These are phyloP conservation scores for Gallinago solitaria DNA, from an alignment of 2,797 vertebrate species.

Conservation along the genomic window DNA sequence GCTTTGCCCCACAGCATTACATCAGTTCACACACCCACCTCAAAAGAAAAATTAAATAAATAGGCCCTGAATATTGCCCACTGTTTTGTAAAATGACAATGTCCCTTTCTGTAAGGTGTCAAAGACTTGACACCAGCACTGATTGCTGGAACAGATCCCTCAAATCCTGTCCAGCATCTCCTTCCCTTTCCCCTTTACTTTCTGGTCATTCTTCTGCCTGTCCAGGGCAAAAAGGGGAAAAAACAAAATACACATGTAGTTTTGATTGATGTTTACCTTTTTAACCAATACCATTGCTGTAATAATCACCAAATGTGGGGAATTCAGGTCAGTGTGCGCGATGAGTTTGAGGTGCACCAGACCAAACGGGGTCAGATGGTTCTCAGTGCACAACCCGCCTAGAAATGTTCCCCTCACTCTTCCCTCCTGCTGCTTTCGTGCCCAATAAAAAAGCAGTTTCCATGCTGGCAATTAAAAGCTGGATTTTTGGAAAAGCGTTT, in stretches of 20 bases:
- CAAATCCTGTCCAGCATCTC: neutral
- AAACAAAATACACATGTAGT: accelerated
- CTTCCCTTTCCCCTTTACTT: neutral
- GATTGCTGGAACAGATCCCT: neutral
- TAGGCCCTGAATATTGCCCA: neutral
- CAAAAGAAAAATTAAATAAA: neutral
- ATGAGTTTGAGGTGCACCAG: neutral
- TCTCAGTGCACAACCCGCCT: accelerated
- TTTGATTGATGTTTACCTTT: neutral
- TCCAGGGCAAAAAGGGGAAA: neutral
- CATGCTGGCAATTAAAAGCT: neutral
- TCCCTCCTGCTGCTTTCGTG: neutral
- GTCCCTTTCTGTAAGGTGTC: neutral
- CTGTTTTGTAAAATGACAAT: neutral
- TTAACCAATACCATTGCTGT: neutral
- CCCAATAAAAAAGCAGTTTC: neutral
- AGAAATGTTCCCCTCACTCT: neutral
- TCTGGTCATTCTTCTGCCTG: neutral
- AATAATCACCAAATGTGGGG: neutral
- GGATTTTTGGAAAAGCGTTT: constrained; percentile 29
- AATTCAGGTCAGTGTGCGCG: accelerated
- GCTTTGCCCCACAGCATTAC: neutral
- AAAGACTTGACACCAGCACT: neutral
- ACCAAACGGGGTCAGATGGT: neutral
- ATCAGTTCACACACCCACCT: neutral